Conservation (phyloP, 1,140 invertebrate genomes). For the Sinonovacula constricta region DNA sequence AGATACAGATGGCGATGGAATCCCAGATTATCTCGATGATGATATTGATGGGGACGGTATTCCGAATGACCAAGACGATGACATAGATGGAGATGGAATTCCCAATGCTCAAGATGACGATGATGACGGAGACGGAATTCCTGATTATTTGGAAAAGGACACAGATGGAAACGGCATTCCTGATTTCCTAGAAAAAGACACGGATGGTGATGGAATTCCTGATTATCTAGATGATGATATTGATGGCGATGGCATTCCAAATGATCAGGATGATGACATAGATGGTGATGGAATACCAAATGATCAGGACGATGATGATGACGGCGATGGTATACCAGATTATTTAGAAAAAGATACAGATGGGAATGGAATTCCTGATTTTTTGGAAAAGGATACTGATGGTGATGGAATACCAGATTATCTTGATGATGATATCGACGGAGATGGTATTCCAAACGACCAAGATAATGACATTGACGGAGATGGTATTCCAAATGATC, state of each 20-base stretch:
- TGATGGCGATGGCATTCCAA: conserved; percentile 73
- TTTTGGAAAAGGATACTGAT: conserved; percentile 69
- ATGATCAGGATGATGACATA: conserved; percentile 63
- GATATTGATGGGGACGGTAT: conserved; percentile 73
- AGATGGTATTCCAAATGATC: conserved; percentile 68
- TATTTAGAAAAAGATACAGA: conserved; percentile 64
- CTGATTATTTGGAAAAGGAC: conserved; percentile 70
- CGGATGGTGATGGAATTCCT: conserved; percentile 76
- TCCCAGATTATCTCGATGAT: conserved; percentile 63
- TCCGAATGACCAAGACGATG: conserved; percentile 67
- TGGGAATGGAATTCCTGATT: conserved; percentile 75
- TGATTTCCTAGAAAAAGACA: conserved; percentile 65
- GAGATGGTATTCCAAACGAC: conserved; percentile 73
- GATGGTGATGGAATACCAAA: conserved; percentile 73
- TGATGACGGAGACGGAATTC: conserved; percentile 74
- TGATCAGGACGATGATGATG: conserved; percentile 68
- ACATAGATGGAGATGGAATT: conserved; percentile 73
- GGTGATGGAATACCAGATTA: conserved; percentile 71
- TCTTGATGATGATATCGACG: conserved; percentile 68
- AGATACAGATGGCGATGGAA: conserved; percentile 65
- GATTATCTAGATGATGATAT: conserved; percentile 73
- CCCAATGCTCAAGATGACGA: conserved; percentile 75
- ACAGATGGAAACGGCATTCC: conserved; percentile 71
- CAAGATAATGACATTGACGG: conserved; percentile 67
- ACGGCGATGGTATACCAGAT: conserved; percentile 72